These are phyloP conservation scores for Ptychobarbus kaznakovi DNA, from an alignment of 2,797 vertebrate species.

Conservation along the genomic window DNA sequence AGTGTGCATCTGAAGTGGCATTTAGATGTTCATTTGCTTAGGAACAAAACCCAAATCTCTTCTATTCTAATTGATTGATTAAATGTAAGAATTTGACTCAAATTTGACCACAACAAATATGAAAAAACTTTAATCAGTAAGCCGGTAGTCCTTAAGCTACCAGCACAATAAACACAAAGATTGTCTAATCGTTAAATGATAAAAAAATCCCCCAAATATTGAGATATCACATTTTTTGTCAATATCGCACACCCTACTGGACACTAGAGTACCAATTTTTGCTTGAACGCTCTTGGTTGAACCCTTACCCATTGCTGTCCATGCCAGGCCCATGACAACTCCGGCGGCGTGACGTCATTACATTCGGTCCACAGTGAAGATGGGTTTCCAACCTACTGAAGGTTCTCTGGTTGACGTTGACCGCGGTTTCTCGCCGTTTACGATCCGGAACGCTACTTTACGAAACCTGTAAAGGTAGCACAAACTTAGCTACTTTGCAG, in stretches of 20 bases:
- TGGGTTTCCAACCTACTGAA: constrained; percentile 95
- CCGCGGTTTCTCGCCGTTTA: constrained; percentile 81
- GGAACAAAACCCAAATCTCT: no score
- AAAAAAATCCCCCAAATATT: fast-evolving
- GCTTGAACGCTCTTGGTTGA: not conserved
- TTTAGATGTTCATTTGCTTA: no score
- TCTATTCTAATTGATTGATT: no score
- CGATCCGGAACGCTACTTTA: constrained; percentile 92
- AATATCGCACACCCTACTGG: no score
- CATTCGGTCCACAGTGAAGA: constrained; percentile 98
- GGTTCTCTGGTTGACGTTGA: constrained; percentile 87
- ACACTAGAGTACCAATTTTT: not conserved
- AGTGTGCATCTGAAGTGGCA: no score
- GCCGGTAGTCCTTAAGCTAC: no score
- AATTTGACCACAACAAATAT: no score
- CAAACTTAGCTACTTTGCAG: not conserved
- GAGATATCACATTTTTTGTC: no score
- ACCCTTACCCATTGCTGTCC: constrained; percentile 93
- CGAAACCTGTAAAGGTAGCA: constrained; percentile 87
- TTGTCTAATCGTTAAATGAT: no score
- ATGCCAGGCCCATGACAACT: constrained; percentile 97
- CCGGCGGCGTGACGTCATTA: constrained; percentile 90
- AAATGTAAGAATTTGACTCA: no score
- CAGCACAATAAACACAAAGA: no score
- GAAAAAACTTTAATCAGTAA: no score